phyloP scores from a whole-genome alignment of 1,140 invertebrate species.

The Ceratina australensis region DNA sequence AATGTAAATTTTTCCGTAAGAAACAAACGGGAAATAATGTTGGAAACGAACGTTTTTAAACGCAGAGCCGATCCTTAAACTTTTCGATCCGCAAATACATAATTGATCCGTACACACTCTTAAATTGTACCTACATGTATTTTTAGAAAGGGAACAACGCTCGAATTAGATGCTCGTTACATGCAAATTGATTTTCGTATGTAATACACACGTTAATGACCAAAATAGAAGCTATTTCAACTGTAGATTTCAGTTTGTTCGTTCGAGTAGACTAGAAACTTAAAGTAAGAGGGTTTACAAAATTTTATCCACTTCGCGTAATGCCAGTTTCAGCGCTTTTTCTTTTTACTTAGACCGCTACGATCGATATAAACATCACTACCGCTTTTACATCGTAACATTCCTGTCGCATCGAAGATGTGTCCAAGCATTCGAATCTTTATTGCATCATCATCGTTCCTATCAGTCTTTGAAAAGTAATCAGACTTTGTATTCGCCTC shows the following conservation, averaged over 20 bases:
- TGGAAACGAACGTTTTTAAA: constrained; percentile 38
- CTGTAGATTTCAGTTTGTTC: constrained; percentile 47
- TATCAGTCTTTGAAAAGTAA: constrained; percentile 73
- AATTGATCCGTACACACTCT: constrained; percentile 61
- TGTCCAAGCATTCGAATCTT: constrained; percentile 49
- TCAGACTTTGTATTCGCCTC: constrained; percentile 47
- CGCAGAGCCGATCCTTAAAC: constrained; percentile 8
- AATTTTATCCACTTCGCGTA: constrained; percentile 50
- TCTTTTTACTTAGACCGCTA: constrained; percentile 56
- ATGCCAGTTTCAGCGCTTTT: constrained; percentile 44
- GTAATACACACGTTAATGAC: constrained; percentile 51
- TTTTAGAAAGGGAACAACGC: constrained; percentile 26
- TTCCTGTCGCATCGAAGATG: constrained; percentile 43
- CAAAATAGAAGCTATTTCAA: constrained; percentile 67
- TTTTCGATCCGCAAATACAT: constrained; percentile 34
- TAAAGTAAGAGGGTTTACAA: constrained; percentile 63
- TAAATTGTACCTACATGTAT: constrained; percentile 37
- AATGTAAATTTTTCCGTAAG: constrained; percentile 24
- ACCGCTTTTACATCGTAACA: constrained; percentile 36
- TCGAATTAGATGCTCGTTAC: constrained; percentile 51
- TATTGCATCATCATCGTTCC: constrained; percentile 37
- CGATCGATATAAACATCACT: constrained; percentile 54
- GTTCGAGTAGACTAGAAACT: constrained; percentile 70
- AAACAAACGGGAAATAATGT: constrained; percentile 41
- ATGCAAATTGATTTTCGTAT: constrained; percentile 47